Evolutionary conservation across 2,888 invertebrate genomes (phyloP).

Genomic region (Tenthredo notha): DNA sequence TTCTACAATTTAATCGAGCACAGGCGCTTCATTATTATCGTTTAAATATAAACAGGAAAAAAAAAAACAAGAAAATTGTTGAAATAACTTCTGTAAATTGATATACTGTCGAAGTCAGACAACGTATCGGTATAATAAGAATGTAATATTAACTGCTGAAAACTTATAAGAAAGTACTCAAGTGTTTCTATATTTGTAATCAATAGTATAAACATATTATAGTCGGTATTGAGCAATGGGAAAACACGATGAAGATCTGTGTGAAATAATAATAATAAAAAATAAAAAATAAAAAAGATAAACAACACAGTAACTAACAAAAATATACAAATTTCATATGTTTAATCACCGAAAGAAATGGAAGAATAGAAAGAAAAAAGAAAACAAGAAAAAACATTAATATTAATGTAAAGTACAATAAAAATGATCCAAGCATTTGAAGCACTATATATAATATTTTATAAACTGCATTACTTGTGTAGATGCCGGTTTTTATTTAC

Average conservation of each 20-base stretch:
- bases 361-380: too few species aligned
- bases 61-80: neutral
- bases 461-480: neutral
- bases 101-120: neutral
- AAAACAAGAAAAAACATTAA: neutral
- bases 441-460: neutral
- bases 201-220: neutral
- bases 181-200: neutral
- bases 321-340: neutral
- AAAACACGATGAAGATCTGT: neutral
- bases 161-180: too few species aligned
- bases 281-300: neutral
- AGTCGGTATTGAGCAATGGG: neutral
- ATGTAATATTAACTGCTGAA: neutral
- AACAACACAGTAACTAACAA: neutral
- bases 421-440: neutral
- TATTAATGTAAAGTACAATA: neutral
- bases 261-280: neutral
- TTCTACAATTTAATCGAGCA: constrained; percentile 30
- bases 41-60: neutral
- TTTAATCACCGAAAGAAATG: neutral
- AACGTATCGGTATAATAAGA: neutral
- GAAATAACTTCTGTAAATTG: neutral
- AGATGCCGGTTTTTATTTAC: constrained; percentile 9
- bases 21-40: constrained; percentile 1